Evolutionary conservation across 2,797 vertebrate species (phyloP).

Genomic region (Neopelma chrysocephalum): DNA sequence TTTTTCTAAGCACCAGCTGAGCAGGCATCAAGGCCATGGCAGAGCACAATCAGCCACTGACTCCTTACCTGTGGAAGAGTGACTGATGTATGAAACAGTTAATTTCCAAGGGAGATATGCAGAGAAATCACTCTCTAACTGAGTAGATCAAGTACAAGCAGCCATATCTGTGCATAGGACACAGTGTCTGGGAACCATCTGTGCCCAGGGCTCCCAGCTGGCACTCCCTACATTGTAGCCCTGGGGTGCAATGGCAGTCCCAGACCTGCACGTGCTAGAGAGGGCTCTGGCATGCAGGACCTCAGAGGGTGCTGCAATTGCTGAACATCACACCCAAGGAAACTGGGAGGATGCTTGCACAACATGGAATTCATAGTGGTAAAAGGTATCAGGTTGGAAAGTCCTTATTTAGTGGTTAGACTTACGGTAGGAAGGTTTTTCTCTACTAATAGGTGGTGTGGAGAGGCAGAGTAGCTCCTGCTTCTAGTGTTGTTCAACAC

Average conservation of each 20-base stretch:
- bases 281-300: not conserved
- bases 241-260: not conserved
- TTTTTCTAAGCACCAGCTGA: too few relatives aligned
- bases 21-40: too few relatives aligned
- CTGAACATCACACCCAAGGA: not conserved
- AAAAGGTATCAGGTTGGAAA: not conserved
- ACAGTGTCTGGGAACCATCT: not conserved
- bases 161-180: rapidly evolving
- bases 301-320: not conserved
- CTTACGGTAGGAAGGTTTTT: not conserved
- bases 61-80: not conserved
- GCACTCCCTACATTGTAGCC: not conserved
- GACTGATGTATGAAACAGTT: not conserved
- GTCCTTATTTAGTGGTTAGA: not conserved
- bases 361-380: not conserved
- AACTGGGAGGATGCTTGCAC: not conserved
- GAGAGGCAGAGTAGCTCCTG: not conserved
- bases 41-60: not conserved
- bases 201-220: not conserved
- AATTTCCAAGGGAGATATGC: not conserved
- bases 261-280: rapidly evolving
- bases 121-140: not conserved
- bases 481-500: not conserved
- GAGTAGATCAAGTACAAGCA: not conserved
- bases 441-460: not conserved